phyloP scores from a whole-genome alignment of 2,888 invertebrate genomes.

The Yponomeuta plumbellus region DNA sequence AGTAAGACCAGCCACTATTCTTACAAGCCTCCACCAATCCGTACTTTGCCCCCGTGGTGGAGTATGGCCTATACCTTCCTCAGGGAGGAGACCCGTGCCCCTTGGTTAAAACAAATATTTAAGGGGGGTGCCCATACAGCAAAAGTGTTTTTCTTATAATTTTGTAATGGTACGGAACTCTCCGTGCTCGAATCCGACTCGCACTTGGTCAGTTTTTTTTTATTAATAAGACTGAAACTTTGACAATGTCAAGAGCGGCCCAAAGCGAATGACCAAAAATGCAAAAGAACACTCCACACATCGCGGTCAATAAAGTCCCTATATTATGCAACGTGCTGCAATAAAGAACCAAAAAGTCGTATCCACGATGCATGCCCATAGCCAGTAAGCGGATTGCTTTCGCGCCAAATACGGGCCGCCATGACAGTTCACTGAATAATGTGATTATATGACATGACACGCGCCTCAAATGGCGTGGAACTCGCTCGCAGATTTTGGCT shows the following conservation, averaged over 20 bases:
- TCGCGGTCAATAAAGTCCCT: not conserved
- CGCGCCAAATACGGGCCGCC: slow-evolving; percentile 69
- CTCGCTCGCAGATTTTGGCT: slow-evolving; percentile 43
- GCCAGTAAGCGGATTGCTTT: slow-evolving; percentile 57
- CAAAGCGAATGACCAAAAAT: not conserved
- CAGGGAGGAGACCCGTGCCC: no score
- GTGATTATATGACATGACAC: slow-evolving; percentile 65
- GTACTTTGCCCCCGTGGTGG: no score
- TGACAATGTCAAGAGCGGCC: not conserved
- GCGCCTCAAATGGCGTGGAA: slow-evolving; percentile 46
- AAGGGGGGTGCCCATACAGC: no score
- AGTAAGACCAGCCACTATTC: no score
- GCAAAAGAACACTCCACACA: not conserved
- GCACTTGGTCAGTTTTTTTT: no score
- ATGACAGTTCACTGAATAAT: slow-evolving; percentile 71
- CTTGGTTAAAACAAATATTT: no score
- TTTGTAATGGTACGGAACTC: no score
- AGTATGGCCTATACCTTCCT: no score
- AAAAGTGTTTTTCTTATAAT: no score
- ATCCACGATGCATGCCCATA: slow-evolving; percentile 58
- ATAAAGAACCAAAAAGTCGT: slow-evolving; percentile 61
- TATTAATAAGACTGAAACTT: no score
- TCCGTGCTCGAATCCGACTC: no score
- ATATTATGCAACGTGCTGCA: slow-evolving; percentile 43
- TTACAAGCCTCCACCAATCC: no score